Percentiles rank a stretch among this genome's conserved stretches.
These are phyloP conservation scores for Mus minutoides DNA, from an alignment of 2,797 vertebrate genomes.

Conservation along the genomic window DNA sequence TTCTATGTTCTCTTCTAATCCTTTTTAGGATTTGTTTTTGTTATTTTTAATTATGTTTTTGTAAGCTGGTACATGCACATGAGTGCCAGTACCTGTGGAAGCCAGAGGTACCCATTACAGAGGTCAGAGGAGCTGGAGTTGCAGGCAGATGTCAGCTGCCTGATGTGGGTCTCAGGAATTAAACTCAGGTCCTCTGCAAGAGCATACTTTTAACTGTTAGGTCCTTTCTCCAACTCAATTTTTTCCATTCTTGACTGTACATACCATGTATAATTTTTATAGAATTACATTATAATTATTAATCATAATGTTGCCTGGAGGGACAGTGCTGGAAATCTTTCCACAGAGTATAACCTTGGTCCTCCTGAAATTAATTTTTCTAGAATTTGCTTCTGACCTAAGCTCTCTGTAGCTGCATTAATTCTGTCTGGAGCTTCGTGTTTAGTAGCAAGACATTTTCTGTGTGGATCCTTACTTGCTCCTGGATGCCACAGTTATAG, in stretches of 20 bases:
- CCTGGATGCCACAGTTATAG: background rate
- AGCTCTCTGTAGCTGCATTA: background rate
- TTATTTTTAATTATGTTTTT: background rate
- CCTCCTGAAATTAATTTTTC: slow-evolving; percentile 35
- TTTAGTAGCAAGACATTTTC: slow-evolving; percentile 8
- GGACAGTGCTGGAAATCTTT: slow-evolving; percentile 38
- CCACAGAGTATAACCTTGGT: background rate
- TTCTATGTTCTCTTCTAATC: background rate
- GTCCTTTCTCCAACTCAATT: background rate
- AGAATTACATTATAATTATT: background rate
- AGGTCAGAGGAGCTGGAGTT: background rate
- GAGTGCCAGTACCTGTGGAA: background rate
- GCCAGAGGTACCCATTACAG: background rate
- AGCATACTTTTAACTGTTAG: background rate
- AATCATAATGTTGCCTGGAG: background rate
- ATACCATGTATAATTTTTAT: background rate
- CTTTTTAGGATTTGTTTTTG: background rate
- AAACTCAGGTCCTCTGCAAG: background rate
- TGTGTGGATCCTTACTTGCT: background rate
- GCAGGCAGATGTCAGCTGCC: background rate
- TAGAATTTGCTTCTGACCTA: background rate
- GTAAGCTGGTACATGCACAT: background rate
- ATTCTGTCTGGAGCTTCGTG: background rate
- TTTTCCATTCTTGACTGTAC: background rate
- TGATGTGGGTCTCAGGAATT: background rate